Percentiles rank a stretch among this genome's conserved stretches.
Evolutionary conservation across 2,797 vertebrate genomes (phyloP).

Genomic region (Bucorvus abyssinicus): DNA sequence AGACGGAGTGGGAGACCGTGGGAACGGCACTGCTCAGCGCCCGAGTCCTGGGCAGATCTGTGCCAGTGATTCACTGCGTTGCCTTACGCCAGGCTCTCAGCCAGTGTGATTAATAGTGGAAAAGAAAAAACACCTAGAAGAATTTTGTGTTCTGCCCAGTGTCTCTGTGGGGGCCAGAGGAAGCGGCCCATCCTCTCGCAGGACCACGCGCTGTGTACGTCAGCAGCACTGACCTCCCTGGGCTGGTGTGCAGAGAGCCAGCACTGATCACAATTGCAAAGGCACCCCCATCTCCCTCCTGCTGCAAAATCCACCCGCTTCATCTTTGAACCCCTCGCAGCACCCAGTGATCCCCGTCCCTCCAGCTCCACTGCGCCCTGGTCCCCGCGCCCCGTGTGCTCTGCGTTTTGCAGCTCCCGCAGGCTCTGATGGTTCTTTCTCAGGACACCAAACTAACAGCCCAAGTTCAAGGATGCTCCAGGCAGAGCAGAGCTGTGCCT

Average conservation of each 20-base stretch:
- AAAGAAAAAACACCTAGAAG: neutral
- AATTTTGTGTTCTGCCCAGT: neutral
- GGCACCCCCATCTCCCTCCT: neutral
- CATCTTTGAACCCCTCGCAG: neutral
- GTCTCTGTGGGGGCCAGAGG: neutral
- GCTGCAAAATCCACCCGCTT: neutral
- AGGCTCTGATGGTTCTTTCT: neutral
- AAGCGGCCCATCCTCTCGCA: neutral
- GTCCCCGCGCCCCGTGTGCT: neutral
- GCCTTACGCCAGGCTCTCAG: neutral
- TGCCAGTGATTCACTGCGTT: slow-evolving; percentile 15
- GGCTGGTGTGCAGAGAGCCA: neutral
- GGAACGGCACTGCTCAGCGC: neutral
- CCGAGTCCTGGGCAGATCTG: neutral
- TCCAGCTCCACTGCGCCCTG: neutral
- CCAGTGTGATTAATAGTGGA: neutral
- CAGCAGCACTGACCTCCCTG: neutral
- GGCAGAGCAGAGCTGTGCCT: neutral
- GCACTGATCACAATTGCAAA: rapidly evolving
- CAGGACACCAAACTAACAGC: neutral
- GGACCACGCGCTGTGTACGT: too few species aligned
- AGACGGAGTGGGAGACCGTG: slow-evolving; percentile 4
- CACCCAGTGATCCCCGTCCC: neutral
- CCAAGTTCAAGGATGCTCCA: neutral
- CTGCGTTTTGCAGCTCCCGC: neutral